Evolutionary conservation across 1,140 invertebrate genomes (phyloP).

Genomic region (Pristionchus pacificus): DNA sequence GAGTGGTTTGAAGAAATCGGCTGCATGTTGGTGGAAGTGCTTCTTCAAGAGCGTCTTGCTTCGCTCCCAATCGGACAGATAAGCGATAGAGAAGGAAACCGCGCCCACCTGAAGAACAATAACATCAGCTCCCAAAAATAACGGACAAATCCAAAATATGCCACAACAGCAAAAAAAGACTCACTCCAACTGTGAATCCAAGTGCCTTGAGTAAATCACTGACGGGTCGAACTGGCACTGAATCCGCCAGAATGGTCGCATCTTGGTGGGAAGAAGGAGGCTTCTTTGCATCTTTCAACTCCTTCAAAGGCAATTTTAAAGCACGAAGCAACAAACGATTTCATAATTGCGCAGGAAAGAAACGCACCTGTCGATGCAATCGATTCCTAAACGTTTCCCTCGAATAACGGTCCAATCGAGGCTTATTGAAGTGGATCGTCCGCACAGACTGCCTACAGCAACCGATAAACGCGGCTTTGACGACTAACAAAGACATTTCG

Average conservation of each 20-base stretch:
- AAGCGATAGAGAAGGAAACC: conserved; percentile 24
- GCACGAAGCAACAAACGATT: not conserved
- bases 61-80: conserved; percentile 2
- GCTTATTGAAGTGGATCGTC: not conserved
- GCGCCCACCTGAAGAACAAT: conserved; percentile 22
- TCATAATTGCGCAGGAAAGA: not conserved
- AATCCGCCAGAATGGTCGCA: conserved; percentile 15
- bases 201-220: conserved; percentile 33
- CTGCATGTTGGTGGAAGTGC: conserved; percentile 11
- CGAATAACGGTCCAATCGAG: conserved; percentile 3
- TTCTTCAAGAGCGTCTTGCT: conserved; percentile 4
- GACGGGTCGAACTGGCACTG: conserved; percentile 33
- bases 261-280: not conserved
- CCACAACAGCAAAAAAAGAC: conserved; percentile 26
- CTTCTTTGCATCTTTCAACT: not conserved
- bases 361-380: conserved; percentile 3
- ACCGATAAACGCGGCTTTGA: no score
- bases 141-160: no score
- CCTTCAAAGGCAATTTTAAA: not conserved
- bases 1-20: conserved; percentile 14
- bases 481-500: no score
- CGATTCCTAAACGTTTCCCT: conserved; percentile 4
- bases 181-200: conserved; percentile 40
- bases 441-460: no score
- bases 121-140: conserved; percentile 17